These are phyloP conservation scores for Hydroisotoma schaefferi DNA, from an alignment of 2,888 invertebrate genomes.

Conservation along the genomic window DNA sequence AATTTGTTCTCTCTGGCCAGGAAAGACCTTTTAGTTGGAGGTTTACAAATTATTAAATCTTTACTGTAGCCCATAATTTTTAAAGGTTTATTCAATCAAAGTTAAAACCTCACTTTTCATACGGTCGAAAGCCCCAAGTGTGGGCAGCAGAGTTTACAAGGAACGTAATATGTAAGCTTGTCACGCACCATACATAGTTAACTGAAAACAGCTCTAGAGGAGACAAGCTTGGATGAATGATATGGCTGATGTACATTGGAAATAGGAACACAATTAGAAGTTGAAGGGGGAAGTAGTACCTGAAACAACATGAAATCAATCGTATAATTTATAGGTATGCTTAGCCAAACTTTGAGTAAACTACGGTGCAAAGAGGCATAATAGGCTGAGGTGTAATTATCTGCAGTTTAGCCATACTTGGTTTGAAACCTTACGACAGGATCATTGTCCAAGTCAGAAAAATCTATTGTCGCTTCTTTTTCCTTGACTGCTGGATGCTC, in stretches of 20 bases:
- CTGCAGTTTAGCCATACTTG: slow-evolving; percentile 58
- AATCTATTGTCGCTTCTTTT: slow-evolving; percentile 79
- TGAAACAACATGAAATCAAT: not conserved
- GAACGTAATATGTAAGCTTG: slow-evolving; percentile 84
- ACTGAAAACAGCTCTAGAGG: slow-evolving; percentile 50
- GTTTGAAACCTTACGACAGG: slow-evolving; percentile 79
- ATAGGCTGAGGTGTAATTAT: no score
- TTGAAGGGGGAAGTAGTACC: slow-evolving; percentile 38
- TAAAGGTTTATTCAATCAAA: not conserved
- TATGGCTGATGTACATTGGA: slow-evolving; percentile 55
- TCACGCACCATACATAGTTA: slow-evolving; percentile 61
- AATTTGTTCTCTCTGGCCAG: not conserved
- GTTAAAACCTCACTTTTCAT: slow-evolving; percentile 59
- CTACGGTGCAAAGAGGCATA: no score
- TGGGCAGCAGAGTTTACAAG: slow-evolving; percentile 91
- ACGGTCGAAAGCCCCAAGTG: slow-evolving; percentile 75
- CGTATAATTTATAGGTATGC: no score
- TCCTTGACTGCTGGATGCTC: slow-evolving; percentile 84
- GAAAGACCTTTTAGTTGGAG: not conserved
- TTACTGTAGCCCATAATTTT: not conserved
- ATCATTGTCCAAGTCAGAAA: slow-evolving; percentile 76
- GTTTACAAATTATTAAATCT: not conserved
- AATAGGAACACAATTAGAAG: slow-evolving; percentile 1
- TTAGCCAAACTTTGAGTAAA: no score
- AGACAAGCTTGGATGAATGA: slow-evolving; percentile 6